Evolutionary conservation across 2,888 invertebrate species (phyloP), one percentile per base, ranked within the genome.

Genomic region (Napeogenes inachia): DNA sequence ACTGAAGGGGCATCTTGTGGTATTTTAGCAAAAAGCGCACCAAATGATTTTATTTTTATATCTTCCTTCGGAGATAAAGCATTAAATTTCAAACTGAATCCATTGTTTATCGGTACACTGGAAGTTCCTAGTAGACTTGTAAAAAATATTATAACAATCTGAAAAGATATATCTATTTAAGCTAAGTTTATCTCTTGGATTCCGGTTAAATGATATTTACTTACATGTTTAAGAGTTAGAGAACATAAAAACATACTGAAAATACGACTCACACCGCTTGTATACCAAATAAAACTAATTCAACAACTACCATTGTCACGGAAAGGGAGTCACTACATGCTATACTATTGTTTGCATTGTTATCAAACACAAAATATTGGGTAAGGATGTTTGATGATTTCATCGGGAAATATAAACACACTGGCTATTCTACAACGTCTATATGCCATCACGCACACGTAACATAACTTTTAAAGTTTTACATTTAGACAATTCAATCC

Each of bases 91-190:
- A 83, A 61, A 59, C 75, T 78, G 58, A 82, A 78, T 54, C 82
- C 82, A 67, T 82, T 82, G 53, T 80, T 78, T 66, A 84, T 79
- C 2, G 86, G 82, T 21, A 74, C 71, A 62, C 80, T 69, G 63
- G 74, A 66, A 45, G 71, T 72, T 38, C 47, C 38, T 21, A 61
- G 59, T 8, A 66, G 32, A 42, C 72, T 64, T 45, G 71, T 67
- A 50, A 70, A 67, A 45, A 65, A 67, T 42, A 78, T 57, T 55
- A 75, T 68, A 65, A 75, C 71, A 74, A 76, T 76, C 64, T 66
- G 56, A 60, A 61, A 60, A 46, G 59, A 60, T 5, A 42, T 38
- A 10, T 4, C 13, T n/a, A 45, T 46, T 54, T 45, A 30, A 50
- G 10, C 42, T 10, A 12, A 10, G 2, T 8, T 42, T 10, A 42